Evolutionary conservation across 2,113 vertebrate genomes (phyloP).

Genomic region (Nothoprocta perdicaria): DNA sequence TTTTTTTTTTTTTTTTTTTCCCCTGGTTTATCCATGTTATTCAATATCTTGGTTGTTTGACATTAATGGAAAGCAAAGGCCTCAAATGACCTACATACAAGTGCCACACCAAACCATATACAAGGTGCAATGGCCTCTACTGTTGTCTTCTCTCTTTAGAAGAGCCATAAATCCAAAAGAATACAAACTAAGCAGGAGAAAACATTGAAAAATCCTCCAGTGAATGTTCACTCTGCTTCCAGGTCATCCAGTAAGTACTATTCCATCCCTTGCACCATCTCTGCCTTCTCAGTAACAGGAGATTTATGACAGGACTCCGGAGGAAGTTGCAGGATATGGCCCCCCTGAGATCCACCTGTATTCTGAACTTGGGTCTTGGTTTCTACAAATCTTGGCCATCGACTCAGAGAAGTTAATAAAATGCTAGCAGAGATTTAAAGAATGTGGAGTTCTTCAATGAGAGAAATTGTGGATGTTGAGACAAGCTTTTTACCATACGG

Average conservation of each 20-base stretch:
- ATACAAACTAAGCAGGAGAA: neutral
- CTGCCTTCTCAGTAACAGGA: neutral
- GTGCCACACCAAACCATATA: neutral
- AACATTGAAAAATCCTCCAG: neutral
- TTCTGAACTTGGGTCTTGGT: neutral
- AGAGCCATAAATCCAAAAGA: neutral
- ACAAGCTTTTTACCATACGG: neutral
- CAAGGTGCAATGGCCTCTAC: neutral
- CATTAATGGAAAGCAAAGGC: neutral
- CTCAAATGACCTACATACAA: neutral
- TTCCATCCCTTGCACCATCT: neutral
- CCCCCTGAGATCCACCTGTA: neutral
- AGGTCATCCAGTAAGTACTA: neutral
- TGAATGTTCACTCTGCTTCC: neutral
- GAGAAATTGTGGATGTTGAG: neutral
- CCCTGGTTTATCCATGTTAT: neutral
- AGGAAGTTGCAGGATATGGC: neutral
- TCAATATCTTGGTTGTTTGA: neutral
- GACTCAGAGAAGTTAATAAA: neutral
- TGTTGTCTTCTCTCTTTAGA: neutral
- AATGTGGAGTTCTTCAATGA: neutral
- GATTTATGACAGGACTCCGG: neutral
- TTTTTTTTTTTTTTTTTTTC: neutral
- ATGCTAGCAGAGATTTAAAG: neutral
- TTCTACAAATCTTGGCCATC: neutral